These are phyloP conservation scores for Hipparchia semele DNA, from an alignment of 2,888 invertebrate genomes.

Conservation along the genomic window DNA sequence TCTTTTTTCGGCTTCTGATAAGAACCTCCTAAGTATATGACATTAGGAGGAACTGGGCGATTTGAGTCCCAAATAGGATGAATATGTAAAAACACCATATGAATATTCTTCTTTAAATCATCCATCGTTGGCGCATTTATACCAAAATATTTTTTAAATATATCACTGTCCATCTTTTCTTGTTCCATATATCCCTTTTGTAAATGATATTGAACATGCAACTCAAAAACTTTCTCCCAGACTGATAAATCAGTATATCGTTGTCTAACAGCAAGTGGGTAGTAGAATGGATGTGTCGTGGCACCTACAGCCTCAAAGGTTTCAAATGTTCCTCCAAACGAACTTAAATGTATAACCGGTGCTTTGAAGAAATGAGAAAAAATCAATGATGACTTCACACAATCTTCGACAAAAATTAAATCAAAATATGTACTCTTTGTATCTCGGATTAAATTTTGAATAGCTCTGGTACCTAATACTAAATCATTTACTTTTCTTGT, in stretches of 20 bases:
- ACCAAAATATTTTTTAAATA: slow-evolving; percentile 35
- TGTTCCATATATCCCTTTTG: slow-evolving; percentile 9
- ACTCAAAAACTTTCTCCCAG: slow-evolving; percentile 41
- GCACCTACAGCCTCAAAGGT: slow-evolving; percentile 37
- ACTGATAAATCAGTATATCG: slow-evolving; percentile 39
- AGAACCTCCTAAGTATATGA: slow-evolving; percentile 66
- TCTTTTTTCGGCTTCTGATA: slow-evolving; percentile 57
- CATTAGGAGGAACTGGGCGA: slow-evolving; percentile 61
- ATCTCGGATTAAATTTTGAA: slow-evolving; percentile 44
- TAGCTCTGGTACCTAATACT: slow-evolving; percentile 42
- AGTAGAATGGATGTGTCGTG: slow-evolving; percentile 38
- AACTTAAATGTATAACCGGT: slow-evolving; percentile 41
- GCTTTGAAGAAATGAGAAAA: slow-evolving; percentile 40
- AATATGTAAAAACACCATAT: slow-evolving; percentile 60
- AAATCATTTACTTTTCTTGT: slow-evolving; percentile 28
- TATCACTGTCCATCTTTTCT: slow-evolving; percentile 30
- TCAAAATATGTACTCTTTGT: slow-evolving; percentile 34
- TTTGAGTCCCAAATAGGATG: slow-evolving; percentile 58
- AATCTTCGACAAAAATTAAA: slow-evolving; percentile 38
- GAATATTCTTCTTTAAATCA: slow-evolving; percentile 52
- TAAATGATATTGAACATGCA: slow-evolving; percentile 26
- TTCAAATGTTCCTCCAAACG: slow-evolving; percentile 34
- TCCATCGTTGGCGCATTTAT: slow-evolving; percentile 35
- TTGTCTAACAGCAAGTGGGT: slow-evolving; percentile 33
- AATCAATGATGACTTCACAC: slow-evolving; percentile 26